Base-by-base conservation (phyloP, 2,113 vertebrate species). In the Apeltes quadracus region DNA sequence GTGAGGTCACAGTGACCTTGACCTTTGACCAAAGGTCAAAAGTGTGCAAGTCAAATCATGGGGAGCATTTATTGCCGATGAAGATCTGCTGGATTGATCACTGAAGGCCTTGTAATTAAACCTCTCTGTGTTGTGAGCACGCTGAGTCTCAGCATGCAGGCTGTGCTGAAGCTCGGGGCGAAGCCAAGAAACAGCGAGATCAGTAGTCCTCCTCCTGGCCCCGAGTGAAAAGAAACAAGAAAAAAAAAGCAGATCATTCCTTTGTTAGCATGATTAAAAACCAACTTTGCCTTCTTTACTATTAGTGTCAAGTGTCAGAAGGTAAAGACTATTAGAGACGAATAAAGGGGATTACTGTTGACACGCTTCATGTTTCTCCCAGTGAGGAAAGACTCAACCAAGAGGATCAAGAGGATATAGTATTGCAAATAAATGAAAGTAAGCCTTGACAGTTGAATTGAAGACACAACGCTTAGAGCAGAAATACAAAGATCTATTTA, bases 221-320 rank as follows among this genome's bases (percentile, higher is more conserved):
- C 32, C 46, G 62, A 67, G 5, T 63, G 66, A 22, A 61, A 27
- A 76, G 44, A 75, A n/a, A n/a, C n/a, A n/a, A n/a, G n/a, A n/a
- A n/a, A n/a, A n/a, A 58, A 39, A 72, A 63, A 53, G 56, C 44
- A 11, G 16, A 14, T 29, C n/a, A 38, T 7, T 48, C 50, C 23
- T 29, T 3, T 69, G 53, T 53, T 27, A 59, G 58, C 34, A 50
- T 53, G 14, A 50, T 66, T 36, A 51, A 29, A 72, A 68, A 46
- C n/a, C 5, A 36, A 5, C 22, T 27, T 18, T 43, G 7, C 14
- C 59, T 43, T 27, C 22, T 44, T 43, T 29, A 27, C n/a, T 29
- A 39, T 38, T 39, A 39, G 61, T 62, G 50, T 56, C 22, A 39
- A 23, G 7, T 5, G 48, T 25, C 50, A 14, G 11, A 48, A 48